Percentiles rank a stretch among this genome's conserved stretches.
These are phyloP conservation scores for Proteles cristata DNA, from an alignment of 2,113 vertebrate species.

Conservation along the genomic window DNA sequence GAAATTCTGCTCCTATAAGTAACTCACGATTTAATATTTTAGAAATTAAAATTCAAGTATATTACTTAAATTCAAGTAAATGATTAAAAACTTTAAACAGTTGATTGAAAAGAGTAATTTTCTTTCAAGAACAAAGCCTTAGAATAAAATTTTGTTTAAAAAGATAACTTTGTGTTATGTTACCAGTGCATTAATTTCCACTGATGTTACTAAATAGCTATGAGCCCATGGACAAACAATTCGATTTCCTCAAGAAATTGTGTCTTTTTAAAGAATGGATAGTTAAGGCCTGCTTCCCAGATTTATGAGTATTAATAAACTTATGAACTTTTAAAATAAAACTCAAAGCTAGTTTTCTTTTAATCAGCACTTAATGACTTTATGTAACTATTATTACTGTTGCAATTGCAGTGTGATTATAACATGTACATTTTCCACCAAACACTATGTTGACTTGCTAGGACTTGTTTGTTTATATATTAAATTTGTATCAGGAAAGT, in stretches of 20 bases:
- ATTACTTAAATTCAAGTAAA: background rate
- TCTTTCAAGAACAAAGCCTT: background rate
- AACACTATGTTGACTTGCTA: background rate
- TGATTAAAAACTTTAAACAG: background rate
- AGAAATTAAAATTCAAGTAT: background rate
- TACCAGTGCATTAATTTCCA: background rate
- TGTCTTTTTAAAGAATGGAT: background rate
- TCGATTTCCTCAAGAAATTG: background rate
- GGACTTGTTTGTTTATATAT: background rate
- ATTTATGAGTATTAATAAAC: background rate
- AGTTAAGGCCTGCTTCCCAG: background rate
- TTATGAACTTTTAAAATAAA: background rate
- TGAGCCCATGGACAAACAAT: background rate
- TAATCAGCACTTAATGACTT: background rate
- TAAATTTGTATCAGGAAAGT: background rate
- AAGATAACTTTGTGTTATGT: background rate
- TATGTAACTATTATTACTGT: background rate
- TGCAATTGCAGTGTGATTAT: background rate
- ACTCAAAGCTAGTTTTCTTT: background rate
- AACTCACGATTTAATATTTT: background rate
- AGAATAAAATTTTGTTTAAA: background rate
- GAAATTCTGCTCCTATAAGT: background rate
- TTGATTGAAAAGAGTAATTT: background rate
- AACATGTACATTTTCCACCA: background rate
- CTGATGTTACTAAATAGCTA: background rate